Evolutionary conservation across 2,888 invertebrate species (phyloP), one percentile per base, ranked within the genome.

Genomic region (Acronicta leporina): DNA sequence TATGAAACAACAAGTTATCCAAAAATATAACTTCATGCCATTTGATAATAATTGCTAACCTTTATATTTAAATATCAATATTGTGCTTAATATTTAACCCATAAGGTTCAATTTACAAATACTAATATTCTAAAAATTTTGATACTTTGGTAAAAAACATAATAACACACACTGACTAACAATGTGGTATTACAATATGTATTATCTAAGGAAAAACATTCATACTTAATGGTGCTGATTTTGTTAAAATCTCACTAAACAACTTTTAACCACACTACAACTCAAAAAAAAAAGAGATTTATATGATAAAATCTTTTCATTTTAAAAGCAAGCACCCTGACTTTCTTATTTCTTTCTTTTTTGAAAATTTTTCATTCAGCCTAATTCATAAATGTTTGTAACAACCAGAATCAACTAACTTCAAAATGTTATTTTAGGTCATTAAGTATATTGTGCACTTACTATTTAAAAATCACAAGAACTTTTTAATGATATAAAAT

Each of bases 371-470:
- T 30, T 30, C 3, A 30, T 30, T 30, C 30, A 35, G 11, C 11
- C 13, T 35, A 35, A 35, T 35, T 35, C 11, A 11, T 9, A 7
- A 11, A 35, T 5, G 35, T 5, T 35, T 35, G 13, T 38, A 38
- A 38, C 6, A 38, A 38, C n/a, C 38, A 38, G 38, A 38, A 38
- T 38, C 38, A 38, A n/a, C 38, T 74, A 64, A 76, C 67, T 67
- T 68, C 54, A 71, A 61, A 59, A 72, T 85, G 85, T 82, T 83
- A 80, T 70, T 81, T 82, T 73, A 79, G 73, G 64, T 60, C 73
- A 73, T 84, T 85, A 89, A 87, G 85, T 89, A 87, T 85, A 55
- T 89, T 91, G 92, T 92, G 92, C 92, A 89, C 85, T 85, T 87
- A 85, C 75, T 77, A 79, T 77, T 69, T 73, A 75, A 76, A 71